A percentile compares a stretch with the other conserved stretches of the same genome.
Evolutionary conservation across 2,888 invertebrate species (phyloP).

Genomic region (Lysandra coridon): DNA sequence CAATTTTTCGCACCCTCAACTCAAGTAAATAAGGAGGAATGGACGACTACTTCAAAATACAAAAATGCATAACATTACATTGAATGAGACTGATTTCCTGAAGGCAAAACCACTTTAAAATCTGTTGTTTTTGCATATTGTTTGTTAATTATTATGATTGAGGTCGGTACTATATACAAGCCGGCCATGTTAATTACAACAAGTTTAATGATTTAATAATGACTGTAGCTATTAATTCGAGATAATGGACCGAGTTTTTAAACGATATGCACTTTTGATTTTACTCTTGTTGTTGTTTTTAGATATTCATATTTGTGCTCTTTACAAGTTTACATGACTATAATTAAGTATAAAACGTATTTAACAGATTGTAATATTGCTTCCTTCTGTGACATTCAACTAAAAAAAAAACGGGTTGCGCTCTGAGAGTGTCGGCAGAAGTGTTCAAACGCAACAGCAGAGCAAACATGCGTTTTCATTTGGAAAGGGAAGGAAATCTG

Average conservation of each 20-base stretch:
- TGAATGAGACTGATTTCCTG: not conserved
- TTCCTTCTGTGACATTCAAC: no score
- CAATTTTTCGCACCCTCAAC: no score
- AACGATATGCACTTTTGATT: constrained; percentile 11
- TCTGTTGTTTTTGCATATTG: constrained; percentile 3
- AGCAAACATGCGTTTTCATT: no score
- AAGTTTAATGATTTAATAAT: constrained; percentile 16
- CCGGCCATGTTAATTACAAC: not conserved
- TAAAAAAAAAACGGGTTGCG: no score
- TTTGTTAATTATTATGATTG: constrained; percentile 1
- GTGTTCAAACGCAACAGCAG: no score
- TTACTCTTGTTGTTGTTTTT: not conserved
- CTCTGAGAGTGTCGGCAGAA: no score
- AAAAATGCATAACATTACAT: not conserved
- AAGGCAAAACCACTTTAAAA: not conserved
- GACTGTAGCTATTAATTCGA: not conserved
- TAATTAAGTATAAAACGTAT: no score
- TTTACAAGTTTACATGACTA: no score
- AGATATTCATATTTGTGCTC: not conserved
- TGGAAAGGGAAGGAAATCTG: no score
- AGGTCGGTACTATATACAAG: not conserved
- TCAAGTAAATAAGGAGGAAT: no score
- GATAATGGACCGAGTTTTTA: not conserved
- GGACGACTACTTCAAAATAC: no score
- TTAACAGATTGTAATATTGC: no score